Base-by-base conservation (phyloP, 2,797 vertebrate species). In the Clarias pachynema region DNA sequence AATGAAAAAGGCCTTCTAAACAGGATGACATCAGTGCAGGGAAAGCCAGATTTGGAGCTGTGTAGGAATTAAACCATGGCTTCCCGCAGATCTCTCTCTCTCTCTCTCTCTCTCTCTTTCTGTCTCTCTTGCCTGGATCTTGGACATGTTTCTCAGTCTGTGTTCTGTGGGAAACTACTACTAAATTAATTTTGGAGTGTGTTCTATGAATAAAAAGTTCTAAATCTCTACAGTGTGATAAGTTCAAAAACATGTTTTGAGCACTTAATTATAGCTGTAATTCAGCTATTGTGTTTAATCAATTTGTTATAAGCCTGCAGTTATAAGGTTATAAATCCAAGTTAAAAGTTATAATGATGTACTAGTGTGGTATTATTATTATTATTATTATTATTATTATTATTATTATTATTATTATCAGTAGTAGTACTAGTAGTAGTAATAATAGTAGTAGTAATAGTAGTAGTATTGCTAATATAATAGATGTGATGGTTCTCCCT, bases 51-150 rank as follows among this genome's bases (percentile, higher is more conserved):
- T 73, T 73, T 81, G 84, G 84, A 81, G 78, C 68, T 1, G 26
- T 80, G 31, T 85, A 85, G 29, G 26, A 81, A 80, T 69, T 73
- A 85, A 85, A 73, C 79, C 84, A 85, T 74, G 77, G 68, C 57
- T 80, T 80, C 78, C 6, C 6, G 16, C 74, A 78, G 18, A 66
- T 8, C 15, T 24, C 59, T 62, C 16, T 20, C 20, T 20, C 20
- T 8, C 59, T 24, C 57, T 59, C 57, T 60, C 15, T 24, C 59
- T 62, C 5, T 20, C 20, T n/a, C 24, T 6, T 2, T n/a, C 9
- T 65, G 9, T 65, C 37, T 20, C 3, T 70, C 37, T 31, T 5
- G 20, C 26, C 49, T 53, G 83, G 31, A 20, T 16, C 26, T 66
- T 53, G 53, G 59, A 83, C 59, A 37, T 59, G 79, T 59, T 44